Evolutionary conservation across 35 echinoderm and acorn worm genomes (phyloP).

Genomic region (Strongylocentrotus purpuratus): DNA sequence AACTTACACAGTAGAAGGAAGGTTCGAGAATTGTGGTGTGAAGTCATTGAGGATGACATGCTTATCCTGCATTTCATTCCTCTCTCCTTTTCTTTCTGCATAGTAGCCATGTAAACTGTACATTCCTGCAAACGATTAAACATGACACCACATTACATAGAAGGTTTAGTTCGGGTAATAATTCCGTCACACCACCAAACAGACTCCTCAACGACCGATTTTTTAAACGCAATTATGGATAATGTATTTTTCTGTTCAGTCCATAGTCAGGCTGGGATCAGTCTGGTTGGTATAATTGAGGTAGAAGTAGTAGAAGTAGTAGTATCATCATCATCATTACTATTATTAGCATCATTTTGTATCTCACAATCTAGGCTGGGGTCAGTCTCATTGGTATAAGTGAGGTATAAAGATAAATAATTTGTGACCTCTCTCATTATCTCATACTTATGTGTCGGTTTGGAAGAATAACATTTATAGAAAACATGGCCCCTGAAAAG

Average conservation of each 20-base stretch:
- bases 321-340: too few relatives aligned
- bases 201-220: not conserved
- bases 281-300: not conserved
- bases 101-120: slow-evolving; percentile 69
- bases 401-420: too few relatives aligned
- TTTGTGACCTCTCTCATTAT: too few relatives aligned
- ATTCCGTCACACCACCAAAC: too few relatives aligned
- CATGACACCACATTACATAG: not conserved
- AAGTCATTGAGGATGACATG: slow-evolving; percentile 88
- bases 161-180: too few relatives aligned
- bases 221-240: not conserved
- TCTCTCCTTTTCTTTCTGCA: slow-evolving; percentile 91
- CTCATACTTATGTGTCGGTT: too few relatives aligned
- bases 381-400: not conserved
- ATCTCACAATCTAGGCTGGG: too few relatives aligned
- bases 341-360: too few relatives aligned
- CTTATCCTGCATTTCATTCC: slow-evolving; percentile 97
- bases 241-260: not conserved
- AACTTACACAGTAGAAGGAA: slow-evolving; percentile 82
- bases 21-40: slow-evolving; percentile 62
- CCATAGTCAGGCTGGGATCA: not conserved
- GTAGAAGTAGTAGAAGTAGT: too few relatives aligned
- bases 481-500: too few relatives aligned
- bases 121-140: slow-evolving; percentile 39
- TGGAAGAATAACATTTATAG: too few relatives aligned